These are phyloP conservation scores for Crenuchus spilurus DNA, from an alignment of 2,797 vertebrate species.

Conservation along the genomic window DNA sequence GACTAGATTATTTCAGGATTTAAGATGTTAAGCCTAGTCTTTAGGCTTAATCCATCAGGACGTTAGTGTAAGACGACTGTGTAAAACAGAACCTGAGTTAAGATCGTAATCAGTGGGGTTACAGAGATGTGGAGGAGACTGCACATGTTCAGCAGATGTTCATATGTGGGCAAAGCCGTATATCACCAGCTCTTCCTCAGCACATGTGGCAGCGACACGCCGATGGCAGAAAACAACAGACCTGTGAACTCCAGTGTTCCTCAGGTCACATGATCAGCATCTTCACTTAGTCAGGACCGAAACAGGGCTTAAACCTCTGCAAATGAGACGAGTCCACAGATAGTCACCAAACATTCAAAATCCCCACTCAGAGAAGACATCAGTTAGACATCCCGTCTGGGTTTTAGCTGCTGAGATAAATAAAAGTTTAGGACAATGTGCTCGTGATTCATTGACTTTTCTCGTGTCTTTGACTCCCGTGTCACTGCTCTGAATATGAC, in stretches of 20 bases:
- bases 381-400: too few relatives aligned
- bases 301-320: neutral
- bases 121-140: slow-evolving; percentile 48
- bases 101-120: too few relatives aligned
- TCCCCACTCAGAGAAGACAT: too few relatives aligned
- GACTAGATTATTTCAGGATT: too few relatives aligned
- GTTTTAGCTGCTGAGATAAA: neutral
- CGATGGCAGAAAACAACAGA: slow-evolving; percentile 37
- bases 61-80: too few relatives aligned
- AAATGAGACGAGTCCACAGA: neutral
- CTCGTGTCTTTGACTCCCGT: slow-evolving; percentile 53
- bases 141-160: slow-evolving; percentile 39
- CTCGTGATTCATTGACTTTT: neutral
- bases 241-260: neutral
- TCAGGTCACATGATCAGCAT: slow-evolving; percentile 3
- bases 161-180: slow-evolving; percentile 59
- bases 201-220: slow-evolving; percentile 46
- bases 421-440: neutral
- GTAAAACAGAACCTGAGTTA: too few relatives aligned
- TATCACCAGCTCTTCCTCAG: slow-evolving; percentile 41
- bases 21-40: too few relatives aligned
- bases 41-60: too few relatives aligned
- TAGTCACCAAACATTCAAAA: too few relatives aligned
- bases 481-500: slow-evolving; percentile 59
- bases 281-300: neutral